Conservation (phyloP, 2,797 vertebrate genomes). For the Lithobates sylvaticus region DNA sequence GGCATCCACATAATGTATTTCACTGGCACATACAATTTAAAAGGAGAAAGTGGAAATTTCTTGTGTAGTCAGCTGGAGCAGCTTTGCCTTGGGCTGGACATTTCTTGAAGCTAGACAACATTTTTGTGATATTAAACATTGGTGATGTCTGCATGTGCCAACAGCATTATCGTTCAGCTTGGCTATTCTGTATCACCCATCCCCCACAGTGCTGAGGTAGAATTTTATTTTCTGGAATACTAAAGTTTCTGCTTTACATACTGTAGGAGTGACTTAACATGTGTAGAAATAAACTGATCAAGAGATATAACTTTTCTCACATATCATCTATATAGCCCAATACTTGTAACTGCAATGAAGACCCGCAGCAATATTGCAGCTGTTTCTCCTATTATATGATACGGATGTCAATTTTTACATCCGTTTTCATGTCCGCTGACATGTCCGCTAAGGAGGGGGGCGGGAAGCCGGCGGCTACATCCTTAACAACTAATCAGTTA, state of each 20-base stretch:
- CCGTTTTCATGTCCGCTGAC: no score
- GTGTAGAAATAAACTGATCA: neutral
- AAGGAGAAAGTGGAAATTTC: neutral
- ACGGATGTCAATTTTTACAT: no score
- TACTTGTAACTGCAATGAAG: no score
- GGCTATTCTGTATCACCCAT: neutral
- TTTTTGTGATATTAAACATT: conserved; percentile 18
- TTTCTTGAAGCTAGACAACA: conserved; percentile 14
- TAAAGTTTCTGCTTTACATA: neutral
- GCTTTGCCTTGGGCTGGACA: neutral
- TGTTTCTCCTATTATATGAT: no score
- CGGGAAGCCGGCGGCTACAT: no score
- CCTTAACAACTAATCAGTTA: no score
- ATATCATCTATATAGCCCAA: no score
- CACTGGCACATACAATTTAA: neutral
- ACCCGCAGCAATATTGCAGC: no score
- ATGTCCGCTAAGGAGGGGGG: no score
- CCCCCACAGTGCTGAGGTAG: neutral
- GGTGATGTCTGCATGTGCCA: neutral
- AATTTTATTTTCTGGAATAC: neutral
- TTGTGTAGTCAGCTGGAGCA: conserved; percentile 9
- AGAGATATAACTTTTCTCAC: no score
- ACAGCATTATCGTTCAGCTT: neutral
- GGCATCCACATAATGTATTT: neutral
- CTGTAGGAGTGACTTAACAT: neutral